A percentile compares a stretch with the other conserved stretches of the same genome.
Conservation (phyloP, 2,888 invertebrate genomes). For the Pollenia amentaria region DNA sequence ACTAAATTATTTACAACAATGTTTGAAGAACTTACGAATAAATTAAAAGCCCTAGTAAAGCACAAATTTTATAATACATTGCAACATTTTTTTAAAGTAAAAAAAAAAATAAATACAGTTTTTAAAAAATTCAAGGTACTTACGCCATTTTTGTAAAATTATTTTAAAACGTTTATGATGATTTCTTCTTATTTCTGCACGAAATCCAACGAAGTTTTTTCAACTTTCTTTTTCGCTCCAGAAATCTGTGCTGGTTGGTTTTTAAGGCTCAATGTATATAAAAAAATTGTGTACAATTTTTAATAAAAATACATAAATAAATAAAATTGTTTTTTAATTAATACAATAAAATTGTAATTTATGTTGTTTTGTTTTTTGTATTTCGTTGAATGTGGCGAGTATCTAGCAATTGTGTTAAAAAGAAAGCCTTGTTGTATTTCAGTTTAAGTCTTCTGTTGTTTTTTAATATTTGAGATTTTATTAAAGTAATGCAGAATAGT, state of each 20-base stretch:
- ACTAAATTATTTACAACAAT: not conserved
- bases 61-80: too few relatives aligned
- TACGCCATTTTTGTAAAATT: constrained; percentile 68
- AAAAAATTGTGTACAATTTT: constrained; percentile 42
- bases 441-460: constrained; percentile 66
- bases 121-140: constrained; percentile 26
- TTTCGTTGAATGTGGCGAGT: constrained; percentile 71
- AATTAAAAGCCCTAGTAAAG: not conserved
- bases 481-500: constrained; percentile 20
- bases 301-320: constrained; percentile 42
- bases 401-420: constrained; percentile 54
- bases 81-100: not conserved
- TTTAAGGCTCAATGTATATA: constrained; percentile 42
- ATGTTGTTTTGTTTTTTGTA: constrained; percentile 34
- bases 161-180: constrained; percentile 55
- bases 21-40: not conserved
- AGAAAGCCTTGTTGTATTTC: constrained; percentile 68
- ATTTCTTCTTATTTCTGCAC: constrained; percentile 25
- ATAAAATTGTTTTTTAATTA: constrained; percentile 22
- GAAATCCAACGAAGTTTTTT: constrained; percentile 9
- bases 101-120: constrained; percentile 14
- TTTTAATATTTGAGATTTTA: constrained; percentile 35
- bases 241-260: constrained; percentile 17
- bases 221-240: constrained; percentile 42
- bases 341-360: constrained; percentile 56